A percentile compares a stretch with the other conserved stretches of the same genome.
Evolutionary conservation across 92 coral and sea anemone genomes (phyloP).

Genomic region (Palythoa heliodiscus): DNA sequence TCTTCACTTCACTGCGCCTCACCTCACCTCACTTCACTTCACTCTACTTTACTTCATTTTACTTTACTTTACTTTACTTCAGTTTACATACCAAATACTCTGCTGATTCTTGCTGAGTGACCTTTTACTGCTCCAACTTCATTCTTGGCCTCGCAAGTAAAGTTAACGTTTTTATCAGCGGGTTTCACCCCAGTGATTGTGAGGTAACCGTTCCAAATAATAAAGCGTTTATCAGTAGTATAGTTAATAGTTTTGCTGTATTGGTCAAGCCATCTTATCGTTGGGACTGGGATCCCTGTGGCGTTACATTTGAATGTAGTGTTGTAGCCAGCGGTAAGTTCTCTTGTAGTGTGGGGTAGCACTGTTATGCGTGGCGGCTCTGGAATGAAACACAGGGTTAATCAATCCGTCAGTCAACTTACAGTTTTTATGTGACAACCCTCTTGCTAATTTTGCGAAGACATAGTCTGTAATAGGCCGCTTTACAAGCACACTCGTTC

Average conservation of each 20-base stretch:
- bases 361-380: not conserved
- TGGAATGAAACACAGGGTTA: not conserved
- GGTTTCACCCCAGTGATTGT: constrained; percentile 20
- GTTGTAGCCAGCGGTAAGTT: constrained; percentile 19
- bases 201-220: constrained; percentile 8
- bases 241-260: not conserved
- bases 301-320: constrained; percentile 33
- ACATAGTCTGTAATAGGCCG: no score
- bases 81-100: not conserved
- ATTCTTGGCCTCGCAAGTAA: constrained; percentile 19
- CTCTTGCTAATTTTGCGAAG: no score
- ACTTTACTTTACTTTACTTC: no score
- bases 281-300: constrained; percentile 18
- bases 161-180: not conserved
- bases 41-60: no score
- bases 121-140: not conserved
- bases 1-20: no score
- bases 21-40: no score
- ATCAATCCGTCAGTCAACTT: not conserved
- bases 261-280: constrained; percentile 12
- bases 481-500: no score
- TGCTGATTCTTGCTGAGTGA: not conserved
- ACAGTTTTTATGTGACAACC: no score
- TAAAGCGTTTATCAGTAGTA: not conserved
- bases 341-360: not conserved